A percentile compares a stretch with the other conserved stretches of the same genome.
Evolutionary conservation across 2,888 invertebrate genomes (phyloP).

Genomic region (Ophion obscuratus): DNA sequence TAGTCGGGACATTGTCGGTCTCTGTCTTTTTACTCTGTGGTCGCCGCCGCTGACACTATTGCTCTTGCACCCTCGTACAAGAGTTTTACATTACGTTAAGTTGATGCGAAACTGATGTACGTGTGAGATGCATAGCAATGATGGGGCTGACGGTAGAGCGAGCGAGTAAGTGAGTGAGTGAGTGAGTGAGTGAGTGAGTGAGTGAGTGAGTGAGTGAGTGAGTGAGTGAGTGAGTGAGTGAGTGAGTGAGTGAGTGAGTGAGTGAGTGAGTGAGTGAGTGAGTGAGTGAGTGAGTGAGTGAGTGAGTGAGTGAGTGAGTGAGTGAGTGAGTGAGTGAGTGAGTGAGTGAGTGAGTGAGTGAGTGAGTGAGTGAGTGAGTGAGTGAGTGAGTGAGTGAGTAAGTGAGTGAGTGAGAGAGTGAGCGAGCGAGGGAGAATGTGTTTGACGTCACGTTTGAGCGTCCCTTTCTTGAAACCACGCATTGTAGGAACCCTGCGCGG

Average conservation of each 20-base stretch:
- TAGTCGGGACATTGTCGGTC: neutral
- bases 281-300: neutral
- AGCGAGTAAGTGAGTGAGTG: neutral
- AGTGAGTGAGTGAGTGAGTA: neutral
- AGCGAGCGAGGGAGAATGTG: neutral
- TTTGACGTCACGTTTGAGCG: neutral
- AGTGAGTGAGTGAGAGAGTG: neutral
- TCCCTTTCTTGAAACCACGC: neutral
- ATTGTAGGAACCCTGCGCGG: neutral
- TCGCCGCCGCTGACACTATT: neutral
- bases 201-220: too few species aligned
- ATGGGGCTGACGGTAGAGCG: neutral
- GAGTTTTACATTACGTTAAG: neutral
- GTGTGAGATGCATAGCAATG: neutral
- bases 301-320: neutral
- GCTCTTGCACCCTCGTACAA: neutral
- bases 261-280: neutral
- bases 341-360: neutral
- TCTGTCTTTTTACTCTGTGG: neutral
- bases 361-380: neutral
- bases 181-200: too few species aligned
- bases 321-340: neutral
- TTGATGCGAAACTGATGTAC: neutral
- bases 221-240: too few species aligned
- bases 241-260: too few species aligned